Evolutionary conservation across 1,140 invertebrate genomes (phyloP).

Genomic region (Drosophila auraria): DNA sequence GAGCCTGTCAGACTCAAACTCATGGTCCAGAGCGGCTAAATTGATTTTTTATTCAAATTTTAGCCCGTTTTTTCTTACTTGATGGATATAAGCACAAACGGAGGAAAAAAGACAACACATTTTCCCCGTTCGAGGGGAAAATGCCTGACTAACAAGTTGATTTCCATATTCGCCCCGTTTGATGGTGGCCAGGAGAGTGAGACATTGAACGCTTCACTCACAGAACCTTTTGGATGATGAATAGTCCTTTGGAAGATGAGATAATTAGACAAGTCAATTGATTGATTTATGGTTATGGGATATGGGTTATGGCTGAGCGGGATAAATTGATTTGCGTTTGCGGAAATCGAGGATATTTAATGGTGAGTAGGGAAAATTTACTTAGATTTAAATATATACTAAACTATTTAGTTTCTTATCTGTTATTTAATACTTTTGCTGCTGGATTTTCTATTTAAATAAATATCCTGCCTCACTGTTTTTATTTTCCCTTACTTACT

Average conservation of each 20-base stretch:
- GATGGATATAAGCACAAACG: slow-evolving; percentile 38
- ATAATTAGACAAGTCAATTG: slow-evolving; percentile 48
- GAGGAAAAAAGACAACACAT: slow-evolving; percentile 47
- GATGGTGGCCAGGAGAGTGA: slow-evolving; percentile 4
- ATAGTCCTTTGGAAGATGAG: slow-evolving; percentile 42
- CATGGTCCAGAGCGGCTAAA: slow-evolving; percentile 43
- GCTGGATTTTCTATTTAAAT: neutral
- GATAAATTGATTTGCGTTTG: neutral
- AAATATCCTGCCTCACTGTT: neutral
- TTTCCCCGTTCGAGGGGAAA: slow-evolving; percentile 16
- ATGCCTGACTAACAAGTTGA: slow-evolving; percentile 44
- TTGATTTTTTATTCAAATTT: slow-evolving; percentile 80
- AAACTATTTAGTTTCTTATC: neutral
- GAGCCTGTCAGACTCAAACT: slow-evolving; percentile 28
- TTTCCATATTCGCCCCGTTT: slow-evolving; percentile 51
- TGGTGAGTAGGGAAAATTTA: neutral
- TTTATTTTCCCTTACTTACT: neutral
- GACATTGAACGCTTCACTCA: slow-evolving; percentile 5
- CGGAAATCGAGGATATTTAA: neutral
- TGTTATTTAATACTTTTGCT: neutral
- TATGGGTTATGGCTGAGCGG: neutral
- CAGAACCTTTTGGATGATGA: slow-evolving; percentile 35
- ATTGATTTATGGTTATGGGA: slow-evolving; percentile 45
- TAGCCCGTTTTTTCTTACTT: slow-evolving; percentile 14
- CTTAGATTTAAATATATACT: neutral